phyloP scores from a whole-genome alignment of 2,888 invertebrate species.

The Serrognathus titanus region DNA sequence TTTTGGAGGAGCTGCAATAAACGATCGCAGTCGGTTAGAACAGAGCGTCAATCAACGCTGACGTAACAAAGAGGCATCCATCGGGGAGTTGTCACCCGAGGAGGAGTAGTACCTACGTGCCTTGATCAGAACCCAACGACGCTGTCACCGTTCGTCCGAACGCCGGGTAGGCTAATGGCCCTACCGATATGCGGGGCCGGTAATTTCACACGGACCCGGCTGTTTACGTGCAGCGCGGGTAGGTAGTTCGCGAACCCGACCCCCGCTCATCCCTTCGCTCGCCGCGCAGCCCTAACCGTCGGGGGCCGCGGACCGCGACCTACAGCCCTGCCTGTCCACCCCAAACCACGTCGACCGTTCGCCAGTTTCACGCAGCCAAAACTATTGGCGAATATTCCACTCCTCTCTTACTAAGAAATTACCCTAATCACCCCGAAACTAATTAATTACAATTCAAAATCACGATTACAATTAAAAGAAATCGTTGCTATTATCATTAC shows the following conservation, averaged over 20 bases:
- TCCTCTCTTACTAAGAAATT: background rate
- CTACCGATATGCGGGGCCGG: conserved; percentile 32
- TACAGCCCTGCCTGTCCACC: conserved; percentile 33
- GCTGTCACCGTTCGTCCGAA: conserved; percentile 35
- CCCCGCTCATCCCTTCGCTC: conserved; percentile 16
- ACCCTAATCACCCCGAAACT: background rate
- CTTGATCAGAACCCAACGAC: conserved; percentile 22
- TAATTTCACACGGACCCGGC: conserved; percentile 38
- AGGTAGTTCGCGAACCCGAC: conserved; percentile 36
- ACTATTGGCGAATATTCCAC: conserved; percentile 11
- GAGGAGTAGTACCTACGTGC: conserved; percentile 11
- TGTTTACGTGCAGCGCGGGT: conserved; percentile 32
- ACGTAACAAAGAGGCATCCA: conserved; percentile 20
- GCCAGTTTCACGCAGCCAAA: conserved; percentile 23
- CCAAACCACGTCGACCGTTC: conserved; percentile 28
- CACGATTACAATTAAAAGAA: no score
- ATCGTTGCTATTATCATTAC: no score
- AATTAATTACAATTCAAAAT: no score
- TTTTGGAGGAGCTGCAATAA: background rate
- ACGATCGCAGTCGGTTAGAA: conserved; percentile 6
- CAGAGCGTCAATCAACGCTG: conserved; percentile 22
- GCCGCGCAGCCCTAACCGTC: conserved; percentile 20
- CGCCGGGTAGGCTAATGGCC: conserved; percentile 30
- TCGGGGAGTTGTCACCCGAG: conserved; percentile 18
- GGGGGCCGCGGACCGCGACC: conserved; percentile 28